phyloP scores from a whole-genome alignment of 2,888 invertebrate species.

The Drosophila kambysellisi region DNA sequence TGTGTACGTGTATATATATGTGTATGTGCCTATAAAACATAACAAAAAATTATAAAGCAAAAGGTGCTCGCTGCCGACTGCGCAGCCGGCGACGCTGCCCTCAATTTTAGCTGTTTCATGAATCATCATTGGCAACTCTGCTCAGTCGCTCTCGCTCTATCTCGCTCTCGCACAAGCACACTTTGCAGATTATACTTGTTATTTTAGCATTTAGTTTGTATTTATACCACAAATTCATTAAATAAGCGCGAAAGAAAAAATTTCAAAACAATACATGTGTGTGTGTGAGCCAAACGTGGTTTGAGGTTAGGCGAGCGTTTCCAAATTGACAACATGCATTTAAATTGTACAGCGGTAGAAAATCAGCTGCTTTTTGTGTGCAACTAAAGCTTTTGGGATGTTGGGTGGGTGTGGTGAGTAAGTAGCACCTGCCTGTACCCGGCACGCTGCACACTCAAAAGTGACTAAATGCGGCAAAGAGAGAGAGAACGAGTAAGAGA shows the following conservation, averaged over 20 bases:
- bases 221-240: constrained; percentile 52
- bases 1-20: constrained; percentile 4
- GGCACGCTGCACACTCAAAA: constrained; percentile 11
- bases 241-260: constrained; percentile 43
- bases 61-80: constrained; percentile 52
- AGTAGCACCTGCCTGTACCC: constrained; percentile 21
- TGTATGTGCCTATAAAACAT: constrained; percentile 26
- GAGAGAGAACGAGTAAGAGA: background rate
- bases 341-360: constrained; percentile 31
- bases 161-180: constrained; percentile 4
- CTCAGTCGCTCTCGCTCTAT: constrained; percentile 12
- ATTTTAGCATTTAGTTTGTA: constrained; percentile 28
- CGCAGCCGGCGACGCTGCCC: constrained; percentile 46
- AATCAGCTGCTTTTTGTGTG: constrained; percentile 59
- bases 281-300: constrained; percentile 43
- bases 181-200: constrained; percentile 18
- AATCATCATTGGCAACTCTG: constrained; percentile 43
- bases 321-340: constrained; percentile 57
- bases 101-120: constrained; percentile 48
- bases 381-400: background rate
- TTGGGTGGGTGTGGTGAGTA: constrained; percentile 21
- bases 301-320: constrained; percentile 61
- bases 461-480: background rate
- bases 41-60: constrained; percentile 58
- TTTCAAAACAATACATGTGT: constrained; percentile 11